Evolutionary conservation across 1,140 invertebrate species (phyloP), one percentile per base, ranked within the genome.

Genomic region (Saccostrea glomerata): DNA sequence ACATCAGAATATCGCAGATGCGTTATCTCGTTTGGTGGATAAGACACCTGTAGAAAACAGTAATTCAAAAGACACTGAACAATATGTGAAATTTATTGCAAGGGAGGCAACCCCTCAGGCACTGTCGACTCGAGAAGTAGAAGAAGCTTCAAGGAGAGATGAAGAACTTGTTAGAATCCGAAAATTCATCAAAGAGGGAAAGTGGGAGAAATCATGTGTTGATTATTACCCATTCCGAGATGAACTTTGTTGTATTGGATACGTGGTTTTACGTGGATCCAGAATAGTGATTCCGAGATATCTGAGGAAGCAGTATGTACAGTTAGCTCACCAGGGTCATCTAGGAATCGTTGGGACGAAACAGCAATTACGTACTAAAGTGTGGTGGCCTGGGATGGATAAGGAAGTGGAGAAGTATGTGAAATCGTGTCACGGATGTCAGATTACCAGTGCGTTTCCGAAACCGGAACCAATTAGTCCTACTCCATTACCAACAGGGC

Each of bases 361-460:
- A 56, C 84, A 90, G 17, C 83, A 83, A 15, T 85, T 92, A 17
- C 25, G 88, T 82, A 86, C 84, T 0, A 90, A 90, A 85, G 86
- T 91, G n/a, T n/a, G n/a, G n/a, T n/a, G n/a, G n/a, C n/a, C n/a
- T n/a, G n/a, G n/a, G n/a, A n/a, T n/a, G n/a, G n/a, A n/a, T n/a
- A n/a, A n/a, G n/a, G n/a, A n/a, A n/a, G n/a, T n/a, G n/a, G n/a
- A n/a, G n/a, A n/a, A n/a, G n/a, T n/a, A n/a, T n/a, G n/a, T n/a
- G n/a, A n/a, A n/a, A n/a, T n/a, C n/a, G n/a, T 92, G 89, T 84
- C 85, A 91, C 86, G 87, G 87, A 11, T 91, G 90, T 86, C 90
- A 91, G 88, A 17, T 91, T 0, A 91, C 91, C 25, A 60, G 54
- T 58, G 36, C 17, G 23, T 11, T 86, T 85, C 58, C 86, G 15